Evolutionary conservation across 2,113 vertebrate species (phyloP).

Genomic region (Oryzias melastigma): DNA sequence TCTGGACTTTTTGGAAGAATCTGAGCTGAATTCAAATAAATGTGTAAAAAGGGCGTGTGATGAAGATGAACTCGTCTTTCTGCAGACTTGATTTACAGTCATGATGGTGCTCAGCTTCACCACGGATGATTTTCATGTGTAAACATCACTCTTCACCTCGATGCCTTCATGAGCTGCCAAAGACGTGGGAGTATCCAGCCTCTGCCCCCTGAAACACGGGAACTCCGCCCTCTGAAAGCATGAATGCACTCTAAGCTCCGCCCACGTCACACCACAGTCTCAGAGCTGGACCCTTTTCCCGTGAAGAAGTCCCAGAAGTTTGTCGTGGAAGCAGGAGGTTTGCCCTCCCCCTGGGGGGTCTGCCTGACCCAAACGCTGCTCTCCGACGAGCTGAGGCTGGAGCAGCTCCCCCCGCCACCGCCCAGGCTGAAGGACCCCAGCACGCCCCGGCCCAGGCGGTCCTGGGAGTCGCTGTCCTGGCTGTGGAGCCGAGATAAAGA

Average conservation of each 20-base stretch:
- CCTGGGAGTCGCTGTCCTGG: constrained; percentile 36
- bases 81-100: no score
- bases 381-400: constrained; percentile 50
- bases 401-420: constrained; percentile 34
- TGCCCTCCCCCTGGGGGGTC: constrained; percentile 60
- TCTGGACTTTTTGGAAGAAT: no score
- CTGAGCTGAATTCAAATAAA: no score
- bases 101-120: no score
- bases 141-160: no score
- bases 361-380: constrained; percentile 62
- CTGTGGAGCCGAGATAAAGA: constrained; percentile 16
- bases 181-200: no score
- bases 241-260: neutral
- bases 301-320: constrained; percentile 84
- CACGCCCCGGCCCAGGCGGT: constrained; percentile 14
- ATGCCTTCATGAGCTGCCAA: no score
- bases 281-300: constrained; percentile 74
- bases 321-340: constrained; percentile 13
- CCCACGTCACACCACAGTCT: constrained; percentile 77
- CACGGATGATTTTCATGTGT: no score
- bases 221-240: no score
- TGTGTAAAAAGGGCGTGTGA: no score
- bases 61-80: no score
- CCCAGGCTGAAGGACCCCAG: constrained; percentile 29
- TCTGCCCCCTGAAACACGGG: no score